These are phyloP conservation scores for Lepidocolaptes lacrymiger DNA, from an alignment of 2,797 vertebrate genomes.

Conservation along the genomic window DNA sequence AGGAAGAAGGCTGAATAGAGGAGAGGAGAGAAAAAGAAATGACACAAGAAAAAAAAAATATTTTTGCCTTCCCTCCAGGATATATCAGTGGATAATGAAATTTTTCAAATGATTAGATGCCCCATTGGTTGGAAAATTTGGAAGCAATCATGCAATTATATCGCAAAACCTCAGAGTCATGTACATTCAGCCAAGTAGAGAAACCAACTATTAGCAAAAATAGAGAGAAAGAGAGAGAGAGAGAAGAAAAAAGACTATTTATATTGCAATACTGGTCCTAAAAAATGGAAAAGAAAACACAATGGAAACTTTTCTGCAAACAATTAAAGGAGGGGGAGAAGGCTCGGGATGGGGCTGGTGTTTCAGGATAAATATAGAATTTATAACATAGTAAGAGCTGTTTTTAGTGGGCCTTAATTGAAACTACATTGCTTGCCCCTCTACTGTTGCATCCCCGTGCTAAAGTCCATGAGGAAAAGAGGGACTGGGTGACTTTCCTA, in stretches of 20 bases:
- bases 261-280: constrained; percentile 70
- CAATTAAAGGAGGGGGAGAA: constrained; percentile 59
- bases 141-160: constrained; percentile 72
- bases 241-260: constrained; percentile 55
- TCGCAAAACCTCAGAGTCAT: constrained; percentile 69
- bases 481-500: constrained; percentile 25
- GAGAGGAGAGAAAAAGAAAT: neutral
- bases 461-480: constrained; percentile 39
- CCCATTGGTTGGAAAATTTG: constrained; percentile 70
- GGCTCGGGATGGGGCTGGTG: constrained; percentile 30
- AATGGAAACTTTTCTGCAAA: constrained; percentile 76
- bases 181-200: constrained; percentile 65
- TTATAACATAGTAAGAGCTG: constrained; percentile 77
- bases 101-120: constrained; percentile 72
- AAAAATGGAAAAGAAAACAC: constrained; percentile 71
- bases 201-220: constrained; percentile 74
- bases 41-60: neutral
- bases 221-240: neutral
- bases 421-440: constrained; percentile 68
- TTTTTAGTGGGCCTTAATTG: constrained; percentile 75
- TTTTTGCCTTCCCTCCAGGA: constrained; percentile 19
- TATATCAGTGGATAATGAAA: constrained; percentile 66
- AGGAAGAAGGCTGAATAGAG: neutral
- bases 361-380: constrained; percentile 76
- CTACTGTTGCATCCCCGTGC: neutral